Conservation (phyloP, 2,113 vertebrate species). For the Tragelaphus strepsiceros region DNA sequence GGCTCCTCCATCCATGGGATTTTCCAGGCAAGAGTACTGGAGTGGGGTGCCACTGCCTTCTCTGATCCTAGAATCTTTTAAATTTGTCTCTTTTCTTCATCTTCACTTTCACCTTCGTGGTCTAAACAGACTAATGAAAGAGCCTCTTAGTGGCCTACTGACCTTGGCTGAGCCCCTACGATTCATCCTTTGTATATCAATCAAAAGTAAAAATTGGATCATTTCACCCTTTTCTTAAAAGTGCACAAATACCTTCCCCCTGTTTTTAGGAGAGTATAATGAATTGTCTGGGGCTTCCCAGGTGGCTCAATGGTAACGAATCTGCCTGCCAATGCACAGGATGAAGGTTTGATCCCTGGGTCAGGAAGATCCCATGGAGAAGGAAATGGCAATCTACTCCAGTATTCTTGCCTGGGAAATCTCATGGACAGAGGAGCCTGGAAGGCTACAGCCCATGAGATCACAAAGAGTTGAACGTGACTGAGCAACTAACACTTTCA, state of each 20-base stretch:
- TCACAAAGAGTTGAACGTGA: background rate
- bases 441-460: background rate
- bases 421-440: background rate
- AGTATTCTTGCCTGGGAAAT: background rate
- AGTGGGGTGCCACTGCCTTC: too few relatives aligned
- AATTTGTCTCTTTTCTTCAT: background rate
- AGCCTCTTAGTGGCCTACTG: background rate
- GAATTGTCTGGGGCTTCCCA: background rate
- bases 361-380: background rate
- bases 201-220: background rate
- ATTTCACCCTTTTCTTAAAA: background rate
- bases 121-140: background rate
- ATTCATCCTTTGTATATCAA: background rate
- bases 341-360: background rate
- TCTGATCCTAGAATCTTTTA: background rate
- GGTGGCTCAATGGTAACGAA: background rate
- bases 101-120: background rate
- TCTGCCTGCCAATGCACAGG: background rate
- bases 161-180: background rate
- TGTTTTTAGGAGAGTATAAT: background rate
- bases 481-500: background rate
- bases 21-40: too few relatives aligned
- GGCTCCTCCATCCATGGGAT: too few relatives aligned
- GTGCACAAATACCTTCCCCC: background rate
- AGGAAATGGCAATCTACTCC: background rate